A percentile compares a stretch with the other conserved stretches of the same genome.
phyloP scores from a whole-genome alignment of 1,140 invertebrate genomes.

The Ditylenchus dipsaci region DNA sequence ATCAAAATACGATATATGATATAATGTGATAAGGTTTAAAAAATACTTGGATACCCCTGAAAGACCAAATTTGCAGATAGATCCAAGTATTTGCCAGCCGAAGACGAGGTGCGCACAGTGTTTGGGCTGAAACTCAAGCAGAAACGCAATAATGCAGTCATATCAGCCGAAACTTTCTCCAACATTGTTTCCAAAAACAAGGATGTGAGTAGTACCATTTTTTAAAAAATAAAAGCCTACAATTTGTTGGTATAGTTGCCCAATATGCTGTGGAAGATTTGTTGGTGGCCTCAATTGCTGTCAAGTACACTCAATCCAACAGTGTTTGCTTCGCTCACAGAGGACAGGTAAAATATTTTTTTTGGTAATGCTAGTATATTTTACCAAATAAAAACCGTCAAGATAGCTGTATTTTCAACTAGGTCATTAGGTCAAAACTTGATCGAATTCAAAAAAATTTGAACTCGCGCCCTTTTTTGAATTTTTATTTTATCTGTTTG shows the following conservation, averaged over 20 bases:
- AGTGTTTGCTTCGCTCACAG: conserved; percentile 85
- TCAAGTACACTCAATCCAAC: conserved; percentile 97
- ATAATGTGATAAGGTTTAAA: too few species aligned
- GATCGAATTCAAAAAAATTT: too few species aligned
- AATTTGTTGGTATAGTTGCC: conserved; percentile 63
- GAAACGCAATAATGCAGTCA: conserved; percentile 79
- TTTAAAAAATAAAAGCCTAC: not conserved
- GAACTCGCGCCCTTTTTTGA: too few species aligned
- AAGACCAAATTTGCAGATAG: conserved; percentile 70
- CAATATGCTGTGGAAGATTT: conserved; percentile 75
- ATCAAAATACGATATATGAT: too few species aligned
- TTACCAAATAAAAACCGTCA: too few species aligned
- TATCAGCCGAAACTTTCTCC: conserved; percentile 72
- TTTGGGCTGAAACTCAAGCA: conserved; percentile 89
- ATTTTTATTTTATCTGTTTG: too few species aligned
- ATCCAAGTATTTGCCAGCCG: conserved; percentile 74
- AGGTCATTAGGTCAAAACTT: too few species aligned
- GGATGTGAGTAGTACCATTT: conserved; percentile 58
- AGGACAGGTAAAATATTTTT: conserved; percentile 67
- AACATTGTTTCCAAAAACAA: conserved; percentile 77
- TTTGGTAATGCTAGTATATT: too few species aligned
- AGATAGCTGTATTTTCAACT: too few species aligned
- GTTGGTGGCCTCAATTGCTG: conserved; percentile 86
- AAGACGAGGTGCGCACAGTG: conserved; percentile 77
- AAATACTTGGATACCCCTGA: too few species aligned